phyloP scores from a whole-genome alignment of 1,140 invertebrate species.

The Brachionus manjavacas region DNA sequence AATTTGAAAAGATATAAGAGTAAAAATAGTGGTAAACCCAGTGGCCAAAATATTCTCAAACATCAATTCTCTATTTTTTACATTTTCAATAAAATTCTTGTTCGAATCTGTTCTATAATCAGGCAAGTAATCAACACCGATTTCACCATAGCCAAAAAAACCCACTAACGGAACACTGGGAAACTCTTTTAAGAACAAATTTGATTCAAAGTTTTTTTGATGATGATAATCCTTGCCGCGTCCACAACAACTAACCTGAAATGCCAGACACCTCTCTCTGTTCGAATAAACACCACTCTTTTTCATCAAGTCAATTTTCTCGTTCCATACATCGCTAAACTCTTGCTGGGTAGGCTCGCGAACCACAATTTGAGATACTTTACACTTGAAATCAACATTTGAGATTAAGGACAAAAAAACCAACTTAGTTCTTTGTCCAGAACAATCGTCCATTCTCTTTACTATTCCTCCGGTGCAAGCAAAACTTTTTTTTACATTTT shows the following conservation, averaged over 20 bases:
- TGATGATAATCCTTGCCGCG: slow-evolving; percentile 56
- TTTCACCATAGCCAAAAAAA: slow-evolving; percentile 64
- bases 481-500: slow-evolving; percentile 5
- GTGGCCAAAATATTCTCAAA: not conserved
- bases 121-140: slow-evolving; percentile 57
- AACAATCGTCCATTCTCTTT: not conserved
- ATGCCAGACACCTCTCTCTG: slow-evolving; percentile 57
- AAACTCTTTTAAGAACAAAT: slow-evolving; percentile 62
- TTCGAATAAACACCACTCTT: slow-evolving; percentile 47
- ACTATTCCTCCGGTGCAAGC: slow-evolving; percentile 5
- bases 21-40: slow-evolving; percentile 14
- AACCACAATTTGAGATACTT: not conserved
- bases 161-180: slow-evolving; percentile 62
- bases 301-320: slow-evolving; percentile 47
- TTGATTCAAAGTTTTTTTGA: slow-evolving; percentile 60
- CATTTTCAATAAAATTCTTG: not conserved
- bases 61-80: not conserved
- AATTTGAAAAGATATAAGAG: not conserved
- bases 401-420: not conserved
- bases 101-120: slow-evolving; percentile 33
- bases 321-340: not conserved
- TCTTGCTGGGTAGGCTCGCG: not conserved
- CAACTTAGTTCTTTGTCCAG: not conserved
- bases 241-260: slow-evolving; percentile 64
- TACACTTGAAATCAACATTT: not conserved